Evolutionary conservation across 2,888 invertebrate species (phyloP).

Genomic region (Orchesellides sinensis): DNA sequence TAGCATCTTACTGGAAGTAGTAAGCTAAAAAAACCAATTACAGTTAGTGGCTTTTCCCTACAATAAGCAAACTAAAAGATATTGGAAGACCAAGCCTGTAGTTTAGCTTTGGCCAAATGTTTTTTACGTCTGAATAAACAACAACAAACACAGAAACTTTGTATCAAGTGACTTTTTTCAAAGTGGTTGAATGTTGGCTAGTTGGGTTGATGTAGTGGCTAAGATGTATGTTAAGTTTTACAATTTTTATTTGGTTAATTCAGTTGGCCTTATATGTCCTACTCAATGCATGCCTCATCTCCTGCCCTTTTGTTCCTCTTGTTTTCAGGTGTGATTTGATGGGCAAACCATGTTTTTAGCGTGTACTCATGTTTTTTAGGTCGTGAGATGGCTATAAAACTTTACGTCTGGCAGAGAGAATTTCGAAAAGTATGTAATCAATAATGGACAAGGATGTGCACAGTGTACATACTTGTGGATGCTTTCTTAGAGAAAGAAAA

Average conservation of each 20-base stretch:
- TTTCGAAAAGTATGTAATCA: constrained; percentile 53
- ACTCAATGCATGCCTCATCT: constrained; percentile 34
- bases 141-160: constrained; percentile 35
- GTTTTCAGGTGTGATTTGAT: constrained; percentile 68
- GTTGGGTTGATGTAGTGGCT: constrained; percentile 12
- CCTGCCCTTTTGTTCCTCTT: constrained; percentile 54
- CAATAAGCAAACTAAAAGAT: constrained; percentile 10
- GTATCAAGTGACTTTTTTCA: constrained; percentile 41
- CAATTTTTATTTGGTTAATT: constrained; percentile 53
- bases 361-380: constrained; percentile 48
- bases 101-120: constrained; percentile 49
- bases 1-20: constrained; percentile 5
- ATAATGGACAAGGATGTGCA: constrained; percentile 58
- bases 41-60: constrained; percentile 46
- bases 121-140: constrained; percentile 42
- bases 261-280: constrained; percentile 42
- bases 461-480: background rate
- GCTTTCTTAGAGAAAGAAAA: constrained; percentile 3
- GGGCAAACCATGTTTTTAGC: constrained; percentile 61
- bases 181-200: constrained; percentile 34
- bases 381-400: constrained; percentile 63
- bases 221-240: constrained; percentile 48
- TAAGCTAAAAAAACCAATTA: constrained; percentile 55
- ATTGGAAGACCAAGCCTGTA: constrained; percentile 42
- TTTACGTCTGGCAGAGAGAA: constrained; percentile 52